Evolutionary conservation across 1,140 invertebrate genomes (phyloP), one percentile per base, ranked within the genome.

Genomic region (Adoxophyes honmai): DNA sequence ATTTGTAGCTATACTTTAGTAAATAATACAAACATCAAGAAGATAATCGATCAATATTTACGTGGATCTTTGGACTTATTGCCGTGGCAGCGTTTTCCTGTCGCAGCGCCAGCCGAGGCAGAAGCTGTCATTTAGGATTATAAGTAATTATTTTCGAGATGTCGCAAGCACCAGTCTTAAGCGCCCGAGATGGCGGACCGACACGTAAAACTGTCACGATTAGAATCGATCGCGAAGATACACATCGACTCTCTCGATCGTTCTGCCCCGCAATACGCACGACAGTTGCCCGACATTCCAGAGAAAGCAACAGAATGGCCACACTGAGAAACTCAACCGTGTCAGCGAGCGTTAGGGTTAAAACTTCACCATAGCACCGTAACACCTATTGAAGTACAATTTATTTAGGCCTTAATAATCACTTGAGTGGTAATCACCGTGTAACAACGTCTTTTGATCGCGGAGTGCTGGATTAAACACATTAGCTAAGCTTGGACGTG

Each of bases 171-270:
- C 42, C 42, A 18, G 21, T 28, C 21, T 28, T 28, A 28, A 28
- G 21, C 21, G 10, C 11, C 21, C 42, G 74, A 79, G 72, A 3
- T 6, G 21, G 77, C 70, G 66, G 78, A 62, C 63, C 73, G 73
- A 72, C 75, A 78, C 81, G 81, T 86, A 86, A 86, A 82, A 84
- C 81, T 86, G 83, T 79, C 83, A 63, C 57, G 83, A 86, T 86
- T 81, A 75, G 64, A 64, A 86, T 86, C 81, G 60, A 79, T 78
- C 70, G 68, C 54, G 16, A 52, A 72, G 83, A 84, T 82, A 79
- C 63, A 64, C 62, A 86, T 86, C 80, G 61, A 62, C 34, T 62
- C 54, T 64, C 68, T 70, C 68, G 66, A 74, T 70, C 64, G 70
- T 65, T 59, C 67, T 59, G 39, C 52, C 52, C 62, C 48, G 37